These are phyloP conservation scores for Salminus brasiliensis DNA, from an alignment of 2,113 vertebrate genomes.

Conservation along the genomic window DNA sequence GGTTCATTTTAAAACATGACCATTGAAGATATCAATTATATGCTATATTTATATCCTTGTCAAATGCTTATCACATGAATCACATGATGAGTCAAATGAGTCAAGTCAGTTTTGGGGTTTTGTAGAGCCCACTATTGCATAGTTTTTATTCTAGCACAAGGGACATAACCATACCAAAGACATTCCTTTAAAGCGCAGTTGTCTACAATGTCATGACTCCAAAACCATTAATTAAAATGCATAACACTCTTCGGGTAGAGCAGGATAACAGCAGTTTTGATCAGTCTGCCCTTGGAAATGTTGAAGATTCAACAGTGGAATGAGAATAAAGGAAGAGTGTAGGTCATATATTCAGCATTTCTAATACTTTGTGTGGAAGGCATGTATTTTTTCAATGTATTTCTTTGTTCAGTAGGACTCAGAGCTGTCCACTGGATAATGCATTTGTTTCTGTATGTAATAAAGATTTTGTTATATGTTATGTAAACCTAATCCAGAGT, in stretches of 20 bases:
- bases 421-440: background rate
- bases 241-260: conserved; percentile 51
- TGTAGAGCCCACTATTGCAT: background rate
- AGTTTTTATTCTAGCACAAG: background rate
- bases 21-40: no score
- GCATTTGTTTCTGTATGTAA: background rate
- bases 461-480: background rate
- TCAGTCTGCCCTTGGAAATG: conserved; percentile 37
- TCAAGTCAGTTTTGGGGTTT: background rate
- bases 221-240: conserved; percentile 55
- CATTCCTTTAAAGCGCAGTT: conserved; percentile 35
- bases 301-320: conserved; percentile 14
- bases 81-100: no score
- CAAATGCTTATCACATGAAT: no score
- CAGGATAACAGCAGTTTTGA: conserved; percentile 48
- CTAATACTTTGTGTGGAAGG: background rate
- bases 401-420: background rate
- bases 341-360: conserved; percentile 34
- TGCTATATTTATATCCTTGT: no score
- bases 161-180: background rate
- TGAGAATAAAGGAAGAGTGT: conserved; percentile 30
- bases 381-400: background rate
- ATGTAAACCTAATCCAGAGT: background rate
- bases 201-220: conserved; percentile 30
- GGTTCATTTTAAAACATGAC: no score